Base-by-base conservation (phyloP, 2,888 invertebrate species). In the Agrochola lychnidis region DNA sequence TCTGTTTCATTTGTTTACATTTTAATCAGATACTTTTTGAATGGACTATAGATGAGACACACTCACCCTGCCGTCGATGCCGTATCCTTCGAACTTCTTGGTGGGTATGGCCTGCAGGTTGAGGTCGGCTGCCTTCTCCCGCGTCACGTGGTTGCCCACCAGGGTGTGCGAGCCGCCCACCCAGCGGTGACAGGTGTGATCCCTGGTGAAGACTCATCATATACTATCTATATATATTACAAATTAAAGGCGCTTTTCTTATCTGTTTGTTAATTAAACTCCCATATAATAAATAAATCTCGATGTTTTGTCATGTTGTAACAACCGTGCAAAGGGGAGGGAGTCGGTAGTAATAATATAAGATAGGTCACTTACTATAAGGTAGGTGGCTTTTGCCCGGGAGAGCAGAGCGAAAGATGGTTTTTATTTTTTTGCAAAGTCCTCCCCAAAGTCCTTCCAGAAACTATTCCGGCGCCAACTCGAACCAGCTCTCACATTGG, bases 51-150 rank as follows among this genome's bases (percentile, higher is more conserved):
- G 14, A 22, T 14, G 42, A 19, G 19, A 45, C 56, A 3, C 3
- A 76, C 85, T 82, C 62, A 96, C 96, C 89, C 88, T 89, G 70
- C 95, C 95, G 56, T 96, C 96, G 7, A 19, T 64, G 2, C 96
- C 96, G 70, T 85, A 87, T 10, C 90, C 95, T 0, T 82, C 30
- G 84, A 90, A 95, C 66, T 87, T 86, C 57, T 78, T 88, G 78
- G 89, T 89, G 72, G 88, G 88, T 12, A 62, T 48, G 1, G 30
- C 9, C 16, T 51, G 63, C 45, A 70, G 51, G 40, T 16, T 51
- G 9, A 73, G 0, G 0, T 82, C 83, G 0, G 68, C 72, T 0
- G 92, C 91, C 14, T 19, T 82, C 84, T 83, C 89, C 7, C 89
- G 89, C 62, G 82, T 68, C 63, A 88, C 86, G 75, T 81, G 81